Evolutionary conservation across 2,888 invertebrate species (phyloP).

Genomic region (Drosophila merina): DNA sequence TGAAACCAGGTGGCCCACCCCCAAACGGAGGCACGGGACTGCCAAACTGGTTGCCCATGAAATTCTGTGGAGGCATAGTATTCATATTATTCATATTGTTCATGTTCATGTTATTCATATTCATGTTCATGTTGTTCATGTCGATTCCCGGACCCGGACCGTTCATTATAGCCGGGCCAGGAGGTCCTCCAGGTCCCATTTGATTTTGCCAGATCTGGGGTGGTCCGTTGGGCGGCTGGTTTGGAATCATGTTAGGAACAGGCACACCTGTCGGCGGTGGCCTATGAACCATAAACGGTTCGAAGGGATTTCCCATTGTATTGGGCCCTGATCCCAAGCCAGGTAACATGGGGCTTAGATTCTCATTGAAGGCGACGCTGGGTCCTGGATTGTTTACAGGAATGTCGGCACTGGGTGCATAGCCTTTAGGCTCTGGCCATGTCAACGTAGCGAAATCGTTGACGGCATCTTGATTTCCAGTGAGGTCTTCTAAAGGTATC

Average conservation of each 20-base stretch:
- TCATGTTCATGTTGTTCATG: constrained; percentile 41
- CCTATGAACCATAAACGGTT: constrained; percentile 67
- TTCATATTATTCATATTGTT: constrained; percentile 27
- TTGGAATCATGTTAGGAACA: constrained; percentile 24
- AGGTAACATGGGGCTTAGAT: constrained; percentile 34
- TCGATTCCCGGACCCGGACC: constrained; percentile 50
- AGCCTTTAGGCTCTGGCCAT: constrained; percentile 93
- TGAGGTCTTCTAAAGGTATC: constrained; percentile 95
- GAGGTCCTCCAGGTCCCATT: constrained; percentile 43
- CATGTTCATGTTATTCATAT: constrained; percentile 36
- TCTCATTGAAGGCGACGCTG: constrained; percentile 40
- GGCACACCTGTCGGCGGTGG: constrained; percentile 13
- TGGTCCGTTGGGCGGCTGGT: constrained; percentile 55
- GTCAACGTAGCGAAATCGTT: constrained; percentile 91
- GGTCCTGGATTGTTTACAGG: not conserved
- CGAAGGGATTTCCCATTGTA: constrained; percentile 70
- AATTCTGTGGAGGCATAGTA: constrained; percentile 51
- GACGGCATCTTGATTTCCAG: constrained; percentile 91
- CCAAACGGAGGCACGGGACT: constrained; percentile 63
- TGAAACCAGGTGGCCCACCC: constrained; percentile 53
- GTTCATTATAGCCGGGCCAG: constrained; percentile 67
- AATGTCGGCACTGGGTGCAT: constrained; percentile 21
- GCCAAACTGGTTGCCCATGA: constrained; percentile 64
- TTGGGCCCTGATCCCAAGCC: constrained; percentile 42
- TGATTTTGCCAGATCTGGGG: constrained; percentile 65